A percentile compares a stretch with the other conserved stretches of the same genome.
These are phyloP conservation scores for Parnassius apollo DNA, from an alignment of 2,888 invertebrate species.

Conservation along the genomic window DNA sequence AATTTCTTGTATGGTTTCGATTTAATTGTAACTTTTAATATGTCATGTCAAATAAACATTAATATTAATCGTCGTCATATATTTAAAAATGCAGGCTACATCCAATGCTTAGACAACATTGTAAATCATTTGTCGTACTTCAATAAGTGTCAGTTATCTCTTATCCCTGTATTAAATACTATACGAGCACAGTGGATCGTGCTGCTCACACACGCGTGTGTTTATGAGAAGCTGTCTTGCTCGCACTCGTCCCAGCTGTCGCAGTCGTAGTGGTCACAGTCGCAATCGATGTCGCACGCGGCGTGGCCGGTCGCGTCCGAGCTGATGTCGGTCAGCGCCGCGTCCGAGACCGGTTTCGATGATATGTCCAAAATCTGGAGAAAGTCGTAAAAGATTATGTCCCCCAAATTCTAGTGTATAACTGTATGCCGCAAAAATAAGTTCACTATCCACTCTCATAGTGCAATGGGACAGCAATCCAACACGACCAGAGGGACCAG, in stretches of 20 bases:
- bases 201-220: neutral
- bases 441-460: too few species aligned
- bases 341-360: constrained; percentile 76
- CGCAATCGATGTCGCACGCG: constrained; percentile 78
- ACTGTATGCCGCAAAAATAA: neutral
- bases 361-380: constrained; percentile 74
- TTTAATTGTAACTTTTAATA: too few species aligned
- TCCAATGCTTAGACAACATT: neutral
- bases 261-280: constrained; percentile 74
- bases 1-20: too few species aligned
- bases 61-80: neutral
- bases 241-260: constrained; percentile 81
- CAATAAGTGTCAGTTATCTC: too few species aligned
- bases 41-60: too few species aligned
- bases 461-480: too few species aligned
- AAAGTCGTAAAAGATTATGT: neutral
- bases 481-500: too few species aligned
- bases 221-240: constrained; percentile 77
- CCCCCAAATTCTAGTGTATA: neutral
- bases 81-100: neutral
- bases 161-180: too few species aligned
- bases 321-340: constrained; percentile 74
- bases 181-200: constrained; percentile 9
- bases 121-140: too few species aligned
- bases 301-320: constrained; percentile 79